Conservation (phyloP, 2,888 invertebrate species). For the Salticus scenicus region DNA sequence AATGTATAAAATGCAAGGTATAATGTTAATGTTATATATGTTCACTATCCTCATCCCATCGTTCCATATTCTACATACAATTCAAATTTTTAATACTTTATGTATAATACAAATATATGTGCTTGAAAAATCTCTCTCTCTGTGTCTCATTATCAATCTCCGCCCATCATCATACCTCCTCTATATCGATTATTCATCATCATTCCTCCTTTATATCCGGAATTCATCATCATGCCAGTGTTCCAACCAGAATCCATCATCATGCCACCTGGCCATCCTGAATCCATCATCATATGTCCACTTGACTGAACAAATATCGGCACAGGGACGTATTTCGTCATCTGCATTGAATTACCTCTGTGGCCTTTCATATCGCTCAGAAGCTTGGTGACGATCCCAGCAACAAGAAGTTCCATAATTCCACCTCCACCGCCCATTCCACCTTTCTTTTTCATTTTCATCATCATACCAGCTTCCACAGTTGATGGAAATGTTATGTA, state of each 20-base stretch:
- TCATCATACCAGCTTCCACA: neutral
- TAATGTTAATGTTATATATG: too few relatives aligned
- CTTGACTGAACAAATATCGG: constrained; percentile 26
- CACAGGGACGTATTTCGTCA: constrained; percentile 40
- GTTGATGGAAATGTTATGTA: neutral
- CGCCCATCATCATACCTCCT: constrained; percentile 14
- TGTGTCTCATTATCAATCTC: neutral
- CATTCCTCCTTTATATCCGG: constrained; percentile 25
- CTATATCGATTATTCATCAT: constrained; percentile 18
- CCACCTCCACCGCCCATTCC: constrained; percentile 41
- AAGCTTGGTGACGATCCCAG: constrained; percentile 46
- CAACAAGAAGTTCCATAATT: constrained; percentile 38
- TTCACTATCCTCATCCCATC: too few relatives aligned
- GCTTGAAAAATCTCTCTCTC: too few relatives aligned
- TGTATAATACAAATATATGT: too few relatives aligned
- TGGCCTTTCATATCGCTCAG: constrained; percentile 41
- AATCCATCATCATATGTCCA: constrained; percentile 25
- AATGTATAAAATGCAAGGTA: too few relatives aligned
- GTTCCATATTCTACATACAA: too few relatives aligned
- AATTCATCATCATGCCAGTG: constrained; percentile 2
- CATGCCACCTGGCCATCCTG: constrained; percentile 2
- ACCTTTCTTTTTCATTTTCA: constrained; percentile 1
- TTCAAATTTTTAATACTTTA: too few relatives aligned
- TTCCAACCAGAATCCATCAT: constrained; percentile 36
- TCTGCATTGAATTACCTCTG: neutral